A percentile compares a stretch with the other conserved stretches of the same genome.
Conservation (phyloP, 2,888 invertebrate genomes). For the Phorcus lineatus region DNA sequence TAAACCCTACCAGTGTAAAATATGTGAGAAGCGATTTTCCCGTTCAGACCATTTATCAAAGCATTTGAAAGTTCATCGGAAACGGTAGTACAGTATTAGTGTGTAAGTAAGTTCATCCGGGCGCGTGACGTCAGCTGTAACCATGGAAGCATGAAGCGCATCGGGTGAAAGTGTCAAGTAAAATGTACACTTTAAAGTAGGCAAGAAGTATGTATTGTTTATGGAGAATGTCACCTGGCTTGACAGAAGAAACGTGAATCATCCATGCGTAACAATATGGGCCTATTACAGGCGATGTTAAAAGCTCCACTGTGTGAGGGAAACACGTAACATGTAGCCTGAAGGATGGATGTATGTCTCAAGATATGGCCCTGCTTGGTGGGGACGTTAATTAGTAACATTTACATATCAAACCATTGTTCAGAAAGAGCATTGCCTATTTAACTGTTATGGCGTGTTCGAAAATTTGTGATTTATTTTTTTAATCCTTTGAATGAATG, state of each 20-base stretch:
- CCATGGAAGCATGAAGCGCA: slow-evolving; percentile 12
- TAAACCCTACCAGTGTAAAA: slow-evolving; percentile 92
- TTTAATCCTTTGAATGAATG: neutral
- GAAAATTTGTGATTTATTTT: neutral
- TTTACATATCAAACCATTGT: slow-evolving; percentile 19
- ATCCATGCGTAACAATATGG: neutral
- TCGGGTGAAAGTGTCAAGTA: slow-evolving; percentile 6
- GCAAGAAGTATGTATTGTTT: slow-evolving; percentile 5
- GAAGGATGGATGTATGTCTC: neutral
- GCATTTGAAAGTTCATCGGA: slow-evolving; percentile 83
- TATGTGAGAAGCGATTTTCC: slow-evolving; percentile 92
- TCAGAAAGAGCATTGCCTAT: neutral
- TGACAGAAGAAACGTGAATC: neutral
- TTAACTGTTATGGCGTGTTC: slow-evolving; percentile 12
- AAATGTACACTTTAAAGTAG: neutral
- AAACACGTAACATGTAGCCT: neutral
- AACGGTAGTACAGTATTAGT: slow-evolving; percentile 51
- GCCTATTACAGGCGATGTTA: neutral
- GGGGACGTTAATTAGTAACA: neutral
- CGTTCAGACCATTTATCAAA: slow-evolving; percentile 95
- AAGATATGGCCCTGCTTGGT: neutral
- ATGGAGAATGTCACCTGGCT: neutral
- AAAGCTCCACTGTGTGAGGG: neutral
- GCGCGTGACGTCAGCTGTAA: neutral
- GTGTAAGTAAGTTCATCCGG: slow-evolving; percentile 3